These are phyloP conservation scores for Hybognathus amarus DNA, from an alignment of 2,797 vertebrate genomes.

Conservation along the genomic window DNA sequence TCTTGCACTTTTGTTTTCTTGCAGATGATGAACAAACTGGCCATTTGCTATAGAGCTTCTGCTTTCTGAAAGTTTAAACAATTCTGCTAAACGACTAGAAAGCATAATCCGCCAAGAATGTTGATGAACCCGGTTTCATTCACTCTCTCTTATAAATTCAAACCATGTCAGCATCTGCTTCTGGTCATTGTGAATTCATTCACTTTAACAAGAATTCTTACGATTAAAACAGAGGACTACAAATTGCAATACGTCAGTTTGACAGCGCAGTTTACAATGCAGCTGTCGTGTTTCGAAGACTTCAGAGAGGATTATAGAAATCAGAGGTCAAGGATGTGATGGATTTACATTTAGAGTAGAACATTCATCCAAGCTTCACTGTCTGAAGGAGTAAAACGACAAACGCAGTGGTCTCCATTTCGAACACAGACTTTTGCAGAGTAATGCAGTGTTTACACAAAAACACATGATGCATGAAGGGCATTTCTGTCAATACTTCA, in stretches of 20 bases:
- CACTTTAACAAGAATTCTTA: conserved; percentile 24
- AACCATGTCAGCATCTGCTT: conserved; percentile 64
- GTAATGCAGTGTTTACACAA: neutral
- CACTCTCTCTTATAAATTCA: conserved; percentile 65
- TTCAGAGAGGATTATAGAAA: neutral
- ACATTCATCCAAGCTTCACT: neutral
- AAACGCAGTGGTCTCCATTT: neutral
- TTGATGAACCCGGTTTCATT: conserved; percentile 74
- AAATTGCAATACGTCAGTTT: conserved; percentile 28
- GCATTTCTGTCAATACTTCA: neutral
- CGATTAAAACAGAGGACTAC: neutral
- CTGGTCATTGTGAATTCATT: conserved; percentile 48
- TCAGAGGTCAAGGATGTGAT: conserved; percentile 19
- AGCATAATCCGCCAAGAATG: conserved; percentile 62
- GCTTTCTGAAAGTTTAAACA: conserved; percentile 69
- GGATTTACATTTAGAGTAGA: conserved; percentile 10
- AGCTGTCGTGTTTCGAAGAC: neutral
- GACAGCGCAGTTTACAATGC: neutral
- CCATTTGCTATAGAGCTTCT: neutral
- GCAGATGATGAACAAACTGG: conserved; percentile 44
- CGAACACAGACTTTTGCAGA: neutral
- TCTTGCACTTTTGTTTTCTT: neutral
- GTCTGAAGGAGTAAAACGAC: neutral
- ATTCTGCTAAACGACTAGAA: conserved; percentile 70
- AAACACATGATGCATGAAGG: neutral